Evolutionary conservation across 2,113 vertebrate species (phyloP), one percentile per base, ranked within the genome.

Genomic region (Pachyramphus minor): DNA sequence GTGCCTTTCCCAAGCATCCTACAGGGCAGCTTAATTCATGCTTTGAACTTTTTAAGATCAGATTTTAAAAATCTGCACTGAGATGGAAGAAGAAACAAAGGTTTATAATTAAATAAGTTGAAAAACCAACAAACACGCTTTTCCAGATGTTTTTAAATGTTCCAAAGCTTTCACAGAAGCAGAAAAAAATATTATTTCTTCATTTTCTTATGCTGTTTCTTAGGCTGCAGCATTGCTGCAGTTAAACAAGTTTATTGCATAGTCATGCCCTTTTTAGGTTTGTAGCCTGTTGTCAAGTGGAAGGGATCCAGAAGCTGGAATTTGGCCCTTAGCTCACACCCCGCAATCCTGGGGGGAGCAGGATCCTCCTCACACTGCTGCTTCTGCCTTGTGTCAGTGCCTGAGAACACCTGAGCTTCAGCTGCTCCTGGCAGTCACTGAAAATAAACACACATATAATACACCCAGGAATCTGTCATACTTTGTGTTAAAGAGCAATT

Each of bases 101-200:
- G 8, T 79, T 86, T 88, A 2, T 31, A 55, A 62, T 5, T 30
- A 56, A 83, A 44, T 8, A 25, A 28, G 20, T 2, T 73, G 41
- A 33, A 75, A 79, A 44, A 25, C 6, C 8, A 62, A 44, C 1
- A 25, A 47, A 19, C 5, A 15, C 0, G 0, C 6, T 71, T 58
- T 62, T 12, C 33, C 11, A 45, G 23, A 2, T 5, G 4, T 12
- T 80, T 33, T 71, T 9, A 13, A 37, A 68, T 5, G 7, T 33
- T 23, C 16, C 9, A 23, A 55, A 87, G 33, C 7, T 53, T 71
- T 27, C 6, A 41, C 6, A 58, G 22, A 37, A 58, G 8, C 0
- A 52, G 19, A 42, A 50, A 30, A 35, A 35, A 25, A 15, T 6
- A 42, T 0, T 35, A 39, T 21, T 74, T 59, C 23, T 50, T 76